Conservation (phyloP, 2,888 invertebrate genomes). For the Drosophila falleni region DNA sequence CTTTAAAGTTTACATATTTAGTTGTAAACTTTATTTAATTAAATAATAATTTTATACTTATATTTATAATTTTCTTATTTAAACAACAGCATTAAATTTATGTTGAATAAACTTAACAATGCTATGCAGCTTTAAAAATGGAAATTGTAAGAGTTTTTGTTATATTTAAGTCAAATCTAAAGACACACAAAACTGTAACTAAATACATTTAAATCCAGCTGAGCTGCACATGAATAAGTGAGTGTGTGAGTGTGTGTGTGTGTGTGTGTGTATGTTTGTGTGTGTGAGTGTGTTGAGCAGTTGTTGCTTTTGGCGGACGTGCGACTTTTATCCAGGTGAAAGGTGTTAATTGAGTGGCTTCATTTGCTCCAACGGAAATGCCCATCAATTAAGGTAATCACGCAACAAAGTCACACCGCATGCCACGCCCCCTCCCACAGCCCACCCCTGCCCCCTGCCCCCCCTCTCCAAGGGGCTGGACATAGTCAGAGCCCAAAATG, state of each 20-base stretch:
- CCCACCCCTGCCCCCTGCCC: constrained; percentile 35
- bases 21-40: too few species aligned
- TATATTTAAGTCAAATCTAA: constrained; percentile 22
- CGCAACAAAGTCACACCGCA: constrained; percentile 78
- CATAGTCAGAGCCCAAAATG: constrained; percentile 21
- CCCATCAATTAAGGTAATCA: constrained; percentile 82
- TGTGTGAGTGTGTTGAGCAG: constrained; percentile 21
- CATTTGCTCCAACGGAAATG: constrained; percentile 79
- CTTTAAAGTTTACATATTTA: too few species aligned
- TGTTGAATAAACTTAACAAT: neutral
- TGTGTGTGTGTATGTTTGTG: constrained; percentile 16
- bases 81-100: too few species aligned
- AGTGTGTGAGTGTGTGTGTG: constrained; percentile 14
- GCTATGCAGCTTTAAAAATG: neutral
- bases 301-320: constrained; percentile 55
- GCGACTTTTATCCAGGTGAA: constrained; percentile 75
- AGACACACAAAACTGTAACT: constrained; percentile 28
- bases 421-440: constrained; percentile 62
- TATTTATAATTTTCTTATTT: too few species aligned
- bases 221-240: neutral
- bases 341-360: constrained; percentile 82
- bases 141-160: too few species aligned
- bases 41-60: too few species aligned
- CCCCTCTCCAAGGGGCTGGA: constrained; percentile 36
- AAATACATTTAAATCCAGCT: constrained; percentile 10